Percentiles rank a stretch among this genome's conserved stretches.
phyloP scores from a whole-genome alignment of 2,113 vertebrate genomes.

The Bubo scandiacus region DNA sequence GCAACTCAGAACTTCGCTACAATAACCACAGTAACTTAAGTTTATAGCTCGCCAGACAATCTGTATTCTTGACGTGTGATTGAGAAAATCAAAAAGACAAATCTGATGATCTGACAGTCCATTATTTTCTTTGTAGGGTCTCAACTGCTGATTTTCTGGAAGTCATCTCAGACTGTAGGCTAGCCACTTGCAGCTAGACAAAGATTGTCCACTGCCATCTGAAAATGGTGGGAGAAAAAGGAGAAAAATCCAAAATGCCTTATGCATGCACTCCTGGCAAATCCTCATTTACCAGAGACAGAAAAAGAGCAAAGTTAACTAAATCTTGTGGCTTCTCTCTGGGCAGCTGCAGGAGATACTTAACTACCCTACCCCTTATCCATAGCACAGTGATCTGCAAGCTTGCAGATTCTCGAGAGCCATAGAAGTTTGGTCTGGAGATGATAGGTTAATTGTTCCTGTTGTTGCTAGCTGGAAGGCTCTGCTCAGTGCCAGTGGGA shows the following conservation, averaged over 20 bases:
- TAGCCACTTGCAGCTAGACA: background rate
- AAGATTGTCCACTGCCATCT: background rate
- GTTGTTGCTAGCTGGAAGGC: background rate
- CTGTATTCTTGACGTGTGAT: background rate
- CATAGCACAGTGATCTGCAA: background rate
- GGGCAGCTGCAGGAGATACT: background rate
- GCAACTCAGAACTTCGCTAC: background rate
- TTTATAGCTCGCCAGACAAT: background rate
- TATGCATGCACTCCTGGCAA: background rate
- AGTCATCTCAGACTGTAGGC: background rate
- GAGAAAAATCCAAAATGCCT: fast-evolving
- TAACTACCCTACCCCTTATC: background rate
- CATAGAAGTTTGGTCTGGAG: background rate
- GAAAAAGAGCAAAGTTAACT: background rate
- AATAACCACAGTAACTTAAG: background rate
- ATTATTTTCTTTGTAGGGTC: background rate
- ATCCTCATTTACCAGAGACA: background rate
- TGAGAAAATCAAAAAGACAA: background rate
- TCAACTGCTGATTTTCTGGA: background rate
- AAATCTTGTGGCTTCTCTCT: background rate
- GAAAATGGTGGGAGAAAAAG: background rate
- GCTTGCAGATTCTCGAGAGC: background rate
- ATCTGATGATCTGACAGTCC: background rate
- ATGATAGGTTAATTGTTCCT: background rate
- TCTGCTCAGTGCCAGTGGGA: background rate